Conservation (phyloP, 2,113 vertebrate species). For the Forbesichthys agassizii region DNA sequence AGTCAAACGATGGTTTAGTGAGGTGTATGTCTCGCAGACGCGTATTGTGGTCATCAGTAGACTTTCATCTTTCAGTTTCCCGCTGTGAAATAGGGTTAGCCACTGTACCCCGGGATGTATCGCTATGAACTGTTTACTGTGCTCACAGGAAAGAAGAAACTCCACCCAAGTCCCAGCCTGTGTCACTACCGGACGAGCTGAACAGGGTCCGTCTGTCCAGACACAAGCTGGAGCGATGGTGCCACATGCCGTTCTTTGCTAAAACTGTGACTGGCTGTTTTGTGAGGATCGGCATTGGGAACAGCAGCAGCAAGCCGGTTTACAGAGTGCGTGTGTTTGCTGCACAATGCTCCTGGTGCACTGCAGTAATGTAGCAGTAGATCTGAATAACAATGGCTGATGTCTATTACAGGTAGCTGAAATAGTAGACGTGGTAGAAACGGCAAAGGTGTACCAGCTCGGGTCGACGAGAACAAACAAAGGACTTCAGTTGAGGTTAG, state of each 20-base stretch:
- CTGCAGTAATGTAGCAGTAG: not conserved
- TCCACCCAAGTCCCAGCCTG: slow-evolving; percentile 94
- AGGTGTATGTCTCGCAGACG: too few species aligned
- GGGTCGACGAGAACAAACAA: slow-evolving; percentile 97
- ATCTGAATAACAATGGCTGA: not conserved
- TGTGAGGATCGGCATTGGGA: slow-evolving; percentile 96
- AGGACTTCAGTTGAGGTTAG: slow-evolving; percentile 91
- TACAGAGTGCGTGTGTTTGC: slow-evolving; percentile 81
- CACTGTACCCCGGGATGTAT: too few species aligned
- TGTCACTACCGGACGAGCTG: slow-evolving; percentile 93
- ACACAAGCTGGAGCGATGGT: slow-evolving; percentile 98
- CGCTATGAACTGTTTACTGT: not conserved
- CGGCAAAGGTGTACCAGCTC: slow-evolving; percentile 95
- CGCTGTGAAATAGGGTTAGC: too few species aligned
- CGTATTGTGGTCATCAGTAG: too few species aligned
- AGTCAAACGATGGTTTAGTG: too few species aligned
- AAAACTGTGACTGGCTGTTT: slow-evolving; percentile 98
- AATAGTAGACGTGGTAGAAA: slow-evolving; percentile 97
- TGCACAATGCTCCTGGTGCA: accelerated
- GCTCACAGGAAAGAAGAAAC: slow-evolving; percentile 87
- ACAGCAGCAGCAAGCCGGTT: slow-evolving; percentile 98
- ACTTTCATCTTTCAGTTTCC: too few species aligned
- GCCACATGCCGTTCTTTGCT: slow-evolving; percentile 98
- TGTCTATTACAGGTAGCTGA: slow-evolving; percentile 86
- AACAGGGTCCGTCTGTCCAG: slow-evolving; percentile 93